phyloP scores from a whole-genome alignment of 1,140 invertebrate genomes.

The Zaprionus vittiger region DNA sequence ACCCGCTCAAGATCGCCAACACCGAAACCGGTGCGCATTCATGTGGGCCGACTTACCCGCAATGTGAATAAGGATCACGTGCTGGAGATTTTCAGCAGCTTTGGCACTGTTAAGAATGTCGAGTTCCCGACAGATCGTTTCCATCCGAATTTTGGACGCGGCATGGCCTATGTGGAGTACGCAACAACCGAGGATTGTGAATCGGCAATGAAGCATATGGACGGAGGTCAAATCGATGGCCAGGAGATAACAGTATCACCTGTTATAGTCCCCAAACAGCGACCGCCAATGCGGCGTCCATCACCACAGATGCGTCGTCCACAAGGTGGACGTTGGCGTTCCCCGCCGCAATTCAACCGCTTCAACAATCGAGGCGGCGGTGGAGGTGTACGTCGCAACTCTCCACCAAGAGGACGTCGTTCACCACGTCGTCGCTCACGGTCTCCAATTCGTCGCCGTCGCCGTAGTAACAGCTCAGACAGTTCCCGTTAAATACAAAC shows the following conservation, averaged over 20 bases:
- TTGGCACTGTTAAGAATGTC: constrained; percentile 95
- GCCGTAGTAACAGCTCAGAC: constrained; percentile 82
- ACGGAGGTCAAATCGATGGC: constrained; percentile 96
- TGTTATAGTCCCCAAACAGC: constrained; percentile 91
- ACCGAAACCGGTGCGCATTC: constrained; percentile 94
- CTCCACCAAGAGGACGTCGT: constrained; percentile 66
- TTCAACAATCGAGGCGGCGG: constrained; percentile 74
- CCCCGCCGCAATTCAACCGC: constrained; percentile 85
- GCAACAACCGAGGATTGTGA: constrained; percentile 97
- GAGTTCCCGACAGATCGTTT: constrained; percentile 95
- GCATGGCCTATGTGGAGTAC: constrained; percentile 98
- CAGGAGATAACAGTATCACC: constrained; percentile 97
- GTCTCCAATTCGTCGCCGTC: constrained; percentile 77
- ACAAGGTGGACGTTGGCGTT: constrained; percentile 87
- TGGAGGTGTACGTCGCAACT: constrained; percentile 64
- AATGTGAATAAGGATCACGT: constrained; percentile 98
- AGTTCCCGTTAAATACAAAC: constrained; percentile 72
- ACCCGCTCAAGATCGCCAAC: constrained; percentile 92
- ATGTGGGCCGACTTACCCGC: constrained; percentile 95
- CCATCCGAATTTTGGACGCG: constrained; percentile 93
- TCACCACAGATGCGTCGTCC: constrained; percentile 87
- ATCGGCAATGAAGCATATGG: constrained; percentile 99
- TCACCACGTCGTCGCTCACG: constrained; percentile 81
- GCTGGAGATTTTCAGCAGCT: constrained; percentile 96
- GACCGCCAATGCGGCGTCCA: constrained; percentile 87